Base-by-base conservation (phyloP, 2,888 invertebrate genomes). In the Caenorhabditis afra region DNA sequence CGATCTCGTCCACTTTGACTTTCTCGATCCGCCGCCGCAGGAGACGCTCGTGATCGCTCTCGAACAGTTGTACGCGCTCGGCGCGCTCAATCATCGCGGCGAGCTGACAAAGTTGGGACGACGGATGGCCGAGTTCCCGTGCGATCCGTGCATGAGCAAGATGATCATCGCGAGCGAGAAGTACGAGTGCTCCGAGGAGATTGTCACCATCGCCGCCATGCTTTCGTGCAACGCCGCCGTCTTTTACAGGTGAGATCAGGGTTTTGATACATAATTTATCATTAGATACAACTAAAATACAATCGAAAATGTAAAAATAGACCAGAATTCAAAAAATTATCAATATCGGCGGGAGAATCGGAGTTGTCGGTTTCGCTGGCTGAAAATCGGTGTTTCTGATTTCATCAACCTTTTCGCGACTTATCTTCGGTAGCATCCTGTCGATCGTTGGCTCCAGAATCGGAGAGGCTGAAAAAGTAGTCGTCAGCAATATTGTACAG, bases 141-240 rank as follows among this genome's bases (percentile, higher is more conserved):
- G 96, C 12, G 97, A 99, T 92, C 98, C 99, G 0, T 96, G 97
- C 96, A 95, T 99, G 94, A 96, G 96, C 0, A 98, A 98, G 92
- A 97, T 97, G 96, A 92, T 99, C 67, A 91, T 99, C 62, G 97
- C 98, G 0, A 95, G 97, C 89, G 98, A 98, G 92, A 96, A 95
- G 85, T 89, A 98, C 91, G 95, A 95, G 91, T 99, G 98, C 90
- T 94, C 97, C 0, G 97, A 98, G 91, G 99, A 99, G 93, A 93
- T 97, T 81, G 94, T 98, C 0, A 94, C 96, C 8, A 96, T 99
- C 84, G 94, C 95, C 14, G 96, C 98, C 3, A 99, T 99, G 99
- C 92, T 99, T 22, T 97, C 97, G 0, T 97, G 98, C 0, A 97
- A 97, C 90, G 95, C 96, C 86, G 95, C 98, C 11, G 95, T 99